Base-by-base conservation (phyloP, 2,888 invertebrate genomes). In the Apantesis nais region DNA sequence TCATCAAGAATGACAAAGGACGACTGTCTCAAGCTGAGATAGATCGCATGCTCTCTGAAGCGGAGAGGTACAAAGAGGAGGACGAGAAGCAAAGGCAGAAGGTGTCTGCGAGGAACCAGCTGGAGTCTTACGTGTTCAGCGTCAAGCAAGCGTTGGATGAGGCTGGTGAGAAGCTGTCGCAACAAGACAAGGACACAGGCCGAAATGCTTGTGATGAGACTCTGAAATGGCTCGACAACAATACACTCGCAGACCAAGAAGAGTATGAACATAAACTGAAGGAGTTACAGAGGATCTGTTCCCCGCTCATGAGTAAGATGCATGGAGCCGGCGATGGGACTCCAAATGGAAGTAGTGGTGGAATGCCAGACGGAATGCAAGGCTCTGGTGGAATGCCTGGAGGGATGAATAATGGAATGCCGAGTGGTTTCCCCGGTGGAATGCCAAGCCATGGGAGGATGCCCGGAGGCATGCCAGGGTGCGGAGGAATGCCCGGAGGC, bases 171-270 rank as follows among this genome's bases (percentile, higher is more conserved):
- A 97, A 96, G 86, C 88, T 98, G 62, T 90, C 92, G 9, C 96
- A 96, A 37, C 90, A 94, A 5, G 98, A 98, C 78, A 97, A 97
- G 89, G 88, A 86, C 44, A 84, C 88, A 58, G 94, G 95, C 0
- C 85, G 88, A n/a, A 86, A 85, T 7, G 93, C 94, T 69, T 96
- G 96, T 82, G 96, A 96, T 0, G 96, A 96, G 64, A 95, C 96
- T 44, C 89, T 97, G 66, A 94, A 92, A 67, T 98, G 98, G 98
- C 90, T 98, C 75, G 97, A 97, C 85, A 91, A 93, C 85, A 97
- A 96, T 92, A 95, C 93, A 31, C 90, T 95, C 83, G 97, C 96
- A 11, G 97, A 96, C 70, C 96, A 95, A 85, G 97, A 96, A 37
- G 97, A 96, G 86, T 96, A 95, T 81, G 96, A 97, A 74, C 95